Percentiles rank a stretch among this genome's conserved stretches.
Evolutionary conservation across 30 jellyfish, hydroid and myxozoan genomes (phyloP).

Genomic region (Aurelia aurita): DNA sequence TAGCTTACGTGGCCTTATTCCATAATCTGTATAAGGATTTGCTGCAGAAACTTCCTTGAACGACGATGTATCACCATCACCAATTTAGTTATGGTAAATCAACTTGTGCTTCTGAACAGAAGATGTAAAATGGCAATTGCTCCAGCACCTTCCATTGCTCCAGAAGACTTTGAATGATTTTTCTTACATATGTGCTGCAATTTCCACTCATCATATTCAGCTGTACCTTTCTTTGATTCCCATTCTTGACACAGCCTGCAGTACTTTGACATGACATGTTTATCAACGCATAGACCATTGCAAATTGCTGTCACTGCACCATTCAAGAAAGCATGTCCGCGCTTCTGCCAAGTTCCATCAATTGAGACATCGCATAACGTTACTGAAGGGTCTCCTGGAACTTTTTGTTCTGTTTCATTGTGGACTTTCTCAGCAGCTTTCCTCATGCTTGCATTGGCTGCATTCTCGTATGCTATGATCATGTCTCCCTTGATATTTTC

Average conservation of each 20-base stretch:
- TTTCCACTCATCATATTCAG: conserved; percentile 11
- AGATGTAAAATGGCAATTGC: conserved; percentile 33
- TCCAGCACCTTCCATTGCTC: conserved; percentile 47
- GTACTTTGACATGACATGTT: too few species aligned
- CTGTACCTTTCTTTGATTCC: neutral
- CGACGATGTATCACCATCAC: conserved; percentile 45
- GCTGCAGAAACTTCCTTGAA: too few species aligned
- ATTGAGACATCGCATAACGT: too few species aligned
- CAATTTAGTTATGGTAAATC: conserved; percentile 23
- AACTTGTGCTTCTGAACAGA: conserved; percentile 20
- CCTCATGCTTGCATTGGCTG: conserved; percentile 20
- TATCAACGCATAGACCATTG: too few species aligned
- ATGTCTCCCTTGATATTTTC: too few species aligned
- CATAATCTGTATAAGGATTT: too few species aligned
- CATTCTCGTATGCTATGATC: conserved; percentile 2
- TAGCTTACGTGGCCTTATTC: too few species aligned
- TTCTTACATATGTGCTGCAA: conserved; percentile 39
- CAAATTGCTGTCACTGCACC: conserved; percentile 37
- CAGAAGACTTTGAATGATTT: conserved; percentile 48
- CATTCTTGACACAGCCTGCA: too few species aligned
- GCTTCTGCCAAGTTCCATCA: conserved; percentile 54
- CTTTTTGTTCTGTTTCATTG: conserved; percentile 14
- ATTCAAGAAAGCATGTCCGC: conserved; percentile 55
- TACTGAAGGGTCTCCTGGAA: neutral
- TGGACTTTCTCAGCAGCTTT: conserved; percentile 29